A percentile compares a stretch with the other conserved stretches of the same genome.
These are phyloP conservation scores for Pentamera pediparva DNA, from an alignment of 53 echinoderm and acorn worm genomes.

Conservation along the genomic window DNA sequence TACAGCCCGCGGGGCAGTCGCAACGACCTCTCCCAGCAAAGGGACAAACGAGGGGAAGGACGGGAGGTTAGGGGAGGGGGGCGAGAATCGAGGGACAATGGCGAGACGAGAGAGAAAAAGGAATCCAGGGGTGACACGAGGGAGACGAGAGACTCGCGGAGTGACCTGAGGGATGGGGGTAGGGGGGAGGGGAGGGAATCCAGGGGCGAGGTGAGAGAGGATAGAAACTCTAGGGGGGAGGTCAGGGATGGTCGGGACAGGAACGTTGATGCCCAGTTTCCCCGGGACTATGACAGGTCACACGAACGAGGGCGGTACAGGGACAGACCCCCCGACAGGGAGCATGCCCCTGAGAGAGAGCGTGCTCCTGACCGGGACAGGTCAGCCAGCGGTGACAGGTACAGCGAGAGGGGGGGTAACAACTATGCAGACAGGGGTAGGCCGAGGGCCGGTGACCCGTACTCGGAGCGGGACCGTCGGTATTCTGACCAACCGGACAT, in stretches of 20 bases:
- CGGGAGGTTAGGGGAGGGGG: constrained; percentile 30
- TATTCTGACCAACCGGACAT: constrained; percentile 40
- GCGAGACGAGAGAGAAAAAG: constrained; percentile 40
- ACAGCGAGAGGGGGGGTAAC: constrained; percentile 41
- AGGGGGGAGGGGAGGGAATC: constrained; percentile 46
- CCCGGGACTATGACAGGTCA: constrained; percentile 47
- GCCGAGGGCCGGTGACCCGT: constrained; percentile 52
- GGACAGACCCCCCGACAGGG: constrained; percentile 43
- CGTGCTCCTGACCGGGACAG: constrained; percentile 45
- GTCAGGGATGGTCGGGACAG: constrained; percentile 1
- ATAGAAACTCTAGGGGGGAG: constrained; percentile 22
- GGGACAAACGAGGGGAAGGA: constrained; percentile 27
- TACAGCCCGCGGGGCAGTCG: constrained; percentile 38
- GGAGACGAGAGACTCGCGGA: neutral
- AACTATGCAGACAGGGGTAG: constrained; percentile 67
- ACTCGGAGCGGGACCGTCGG: constrained; percentile 58
- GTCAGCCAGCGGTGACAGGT: constrained; percentile 55
- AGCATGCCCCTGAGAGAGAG: constrained; percentile 46
- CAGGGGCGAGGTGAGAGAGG: constrained; percentile 18
- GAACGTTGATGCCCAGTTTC: constrained; percentile 12
- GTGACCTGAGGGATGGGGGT: constrained; percentile 1
- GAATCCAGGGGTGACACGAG: constrained; percentile 13
- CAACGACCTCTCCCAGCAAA: constrained; percentile 18
- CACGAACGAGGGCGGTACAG: constrained; percentile 32
- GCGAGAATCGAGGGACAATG: constrained; percentile 27